Conservation (phyloP, 2,113 vertebrate genomes). For the Penelope pileata region DNA sequence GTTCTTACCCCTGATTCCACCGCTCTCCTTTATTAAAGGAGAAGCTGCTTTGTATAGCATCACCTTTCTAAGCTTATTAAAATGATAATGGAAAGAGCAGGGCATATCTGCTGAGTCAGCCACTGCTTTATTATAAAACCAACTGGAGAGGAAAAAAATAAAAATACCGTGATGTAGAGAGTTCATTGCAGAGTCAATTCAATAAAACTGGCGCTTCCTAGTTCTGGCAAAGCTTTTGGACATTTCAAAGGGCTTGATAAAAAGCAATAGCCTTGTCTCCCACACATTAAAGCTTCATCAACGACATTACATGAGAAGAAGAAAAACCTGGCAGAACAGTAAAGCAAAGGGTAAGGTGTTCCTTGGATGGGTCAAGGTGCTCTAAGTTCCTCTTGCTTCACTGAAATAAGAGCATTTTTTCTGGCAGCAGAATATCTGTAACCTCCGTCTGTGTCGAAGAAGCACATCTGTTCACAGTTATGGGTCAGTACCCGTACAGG, state of each 20-base stretch:
- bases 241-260: constrained; percentile 81
- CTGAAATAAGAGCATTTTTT: constrained; percentile 58
- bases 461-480: constrained; percentile 78
- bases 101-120: constrained; percentile 45
- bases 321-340: constrained; percentile 67
- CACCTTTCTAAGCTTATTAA: neutral
- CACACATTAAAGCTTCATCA: constrained; percentile 68
- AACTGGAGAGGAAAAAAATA: neutral
- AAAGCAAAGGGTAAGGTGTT: constrained; percentile 78
- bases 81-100: neutral
- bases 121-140: constrained; percentile 24
- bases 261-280: constrained; percentile 77
- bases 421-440: constrained; percentile 72
- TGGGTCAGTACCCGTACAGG: constrained; percentile 66
- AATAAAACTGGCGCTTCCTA: constrained; percentile 56
- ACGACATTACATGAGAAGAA: constrained; percentile 60
- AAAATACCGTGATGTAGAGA: constrained; percentile 13
- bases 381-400: constrained; percentile 66
- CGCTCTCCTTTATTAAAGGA: neutral
- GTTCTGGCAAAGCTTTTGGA: constrained; percentile 58
- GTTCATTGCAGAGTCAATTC: constrained; percentile 70
- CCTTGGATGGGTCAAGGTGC: constrained; percentile 81
- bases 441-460: constrained; percentile 39
- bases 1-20: neutral
- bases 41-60: neutral